Evolutionary conservation across 2,797 vertebrate genomes (phyloP), one percentile per base, ranked within the genome.

Genomic region (Gallinago solitaria): DNA sequence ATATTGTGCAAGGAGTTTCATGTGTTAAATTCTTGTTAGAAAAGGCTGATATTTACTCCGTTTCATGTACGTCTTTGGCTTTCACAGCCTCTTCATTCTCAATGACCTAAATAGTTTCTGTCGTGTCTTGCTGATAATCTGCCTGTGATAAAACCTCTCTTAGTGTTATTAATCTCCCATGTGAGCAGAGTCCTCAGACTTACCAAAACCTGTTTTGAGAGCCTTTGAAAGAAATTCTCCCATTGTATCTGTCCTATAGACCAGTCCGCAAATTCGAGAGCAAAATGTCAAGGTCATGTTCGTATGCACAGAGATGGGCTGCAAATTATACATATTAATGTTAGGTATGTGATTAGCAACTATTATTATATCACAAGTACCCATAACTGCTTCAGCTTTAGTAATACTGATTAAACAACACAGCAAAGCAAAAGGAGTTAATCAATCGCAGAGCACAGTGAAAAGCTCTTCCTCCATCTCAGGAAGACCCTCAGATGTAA

Each of bases 81-180:
- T 93, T 87, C 70, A 48, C 43, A 70, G 39, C 17, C 64, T 80
- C 60, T 71, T 89, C 45, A 21, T n/a, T 93, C 60, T 41, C 76
- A 80, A 25, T 32, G 37, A 90, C 57, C 50, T 87, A 61, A 87
- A 95, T 76, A 43, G 43, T 70, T 90, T 64, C 75, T 93, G 87
- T 73, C 87, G 16, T 17, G 37, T 80, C 81, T 64, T 48, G 60
- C 43, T 95, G 86, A 60, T 80, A 94, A 77, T 67, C 85, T 61
- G 68, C 39, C 82, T 82, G 89, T 25, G 83, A 83, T 79, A 82
- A 94, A 95, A 68, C 74, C 70, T 89, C 74, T 87, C 68, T 60
- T 48, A 59, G 35, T 91, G 83, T 53, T 82, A 87, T 57, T 82
- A 84, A 91, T 82, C 56, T 79, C 77, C 89, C 83, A 60, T 13